Percentiles rank a stretch among this genome's conserved stretches.
These are phyloP conservation scores for Cuniculus paca DNA, from an alignment of 2,797 vertebrate species.

Conservation along the genomic window DNA sequence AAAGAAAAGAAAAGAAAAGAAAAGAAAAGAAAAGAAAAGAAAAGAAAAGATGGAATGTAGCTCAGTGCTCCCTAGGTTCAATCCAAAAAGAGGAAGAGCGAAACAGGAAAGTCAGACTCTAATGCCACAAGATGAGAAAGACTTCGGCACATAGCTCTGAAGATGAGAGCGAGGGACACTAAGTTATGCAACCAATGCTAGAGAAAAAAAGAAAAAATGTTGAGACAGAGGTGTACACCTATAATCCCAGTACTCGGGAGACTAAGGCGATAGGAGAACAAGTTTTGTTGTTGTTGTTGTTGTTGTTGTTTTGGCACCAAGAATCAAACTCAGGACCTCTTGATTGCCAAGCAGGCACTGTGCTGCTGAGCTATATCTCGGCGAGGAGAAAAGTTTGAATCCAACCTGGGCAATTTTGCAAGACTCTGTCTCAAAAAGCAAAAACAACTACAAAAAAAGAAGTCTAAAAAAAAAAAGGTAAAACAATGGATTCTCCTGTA, in stretches of 20 bases:
- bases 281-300: too few relatives aligned
- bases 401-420: not conserved
- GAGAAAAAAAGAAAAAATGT: not conserved
- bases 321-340: too few relatives aligned
- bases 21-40: not conserved
- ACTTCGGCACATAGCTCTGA: not conserved
- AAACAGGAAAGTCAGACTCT: not conserved
- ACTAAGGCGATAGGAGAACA: not conserved
- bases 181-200: not conserved
- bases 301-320: too few relatives aligned
- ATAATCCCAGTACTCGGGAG: not conserved
- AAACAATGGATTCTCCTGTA: not conserved
- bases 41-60: not conserved
- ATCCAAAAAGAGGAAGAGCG: not conserved
- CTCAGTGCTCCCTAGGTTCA: not conserved
- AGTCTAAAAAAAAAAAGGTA: not conserved
- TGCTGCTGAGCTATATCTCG: too few relatives aligned
- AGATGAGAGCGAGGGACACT: not conserved
- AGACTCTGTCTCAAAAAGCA: not conserved
- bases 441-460: not conserved
- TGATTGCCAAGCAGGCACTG: too few relatives aligned
- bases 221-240: not conserved
- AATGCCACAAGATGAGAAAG: not conserved
- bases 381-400: not conserved
- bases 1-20: not conserved